Base-by-base conservation (phyloP, 2,113 vertebrate genomes). In the Rhineura floridana region DNA sequence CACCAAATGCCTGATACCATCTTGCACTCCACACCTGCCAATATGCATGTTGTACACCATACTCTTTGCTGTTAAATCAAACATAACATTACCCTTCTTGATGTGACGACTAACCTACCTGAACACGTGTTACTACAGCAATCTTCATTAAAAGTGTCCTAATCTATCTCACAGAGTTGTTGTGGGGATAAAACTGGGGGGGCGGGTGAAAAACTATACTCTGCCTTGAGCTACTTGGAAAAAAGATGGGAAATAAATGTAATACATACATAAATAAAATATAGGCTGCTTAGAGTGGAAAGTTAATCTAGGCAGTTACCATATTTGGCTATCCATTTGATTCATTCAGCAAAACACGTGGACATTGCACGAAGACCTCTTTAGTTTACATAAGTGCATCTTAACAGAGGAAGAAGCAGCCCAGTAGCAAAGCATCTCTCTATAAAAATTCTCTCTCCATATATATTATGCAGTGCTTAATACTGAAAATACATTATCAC, bases 391-490 rank as follows among this genome's bases (percentile, higher is more conserved):
- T 1, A 59, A 90, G 62, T n/a, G 75, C 23, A 72, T 70, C 33
- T 63, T 17, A 15, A 19, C 36, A 85, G n/a, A n/a, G 13, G 19
- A 33, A 84, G 13, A 6, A 85, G 79, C 67, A 83, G 81, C 73
- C 42, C 88, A 89, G 69, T 90, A 90, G 91, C 44, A 86, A 82
- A 79, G 73, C 30, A 63, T 76, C 30, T 87, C 88, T 88, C 89
- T 86, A 91, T 23, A 89, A 0, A 0, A 89, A 5, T 82, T 76
- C 91, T 88, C 89, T 87, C 81, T 39, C 83, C 69, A 39, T 90
- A 13, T 42, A 7, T 4, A 63, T 46, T 21, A 46, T 62, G 3
- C 23, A 19, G 2, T 70, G 8, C 25, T 7, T 12, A 84, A 55
- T 15, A 86, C 81, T 69, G 59, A 0, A n/a, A 72, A 9, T 0